Evolutionary conservation across 2,888 invertebrate species (phyloP), one percentile per base, ranked within the genome.

Genomic region (Mactromeris polynyma): DNA sequence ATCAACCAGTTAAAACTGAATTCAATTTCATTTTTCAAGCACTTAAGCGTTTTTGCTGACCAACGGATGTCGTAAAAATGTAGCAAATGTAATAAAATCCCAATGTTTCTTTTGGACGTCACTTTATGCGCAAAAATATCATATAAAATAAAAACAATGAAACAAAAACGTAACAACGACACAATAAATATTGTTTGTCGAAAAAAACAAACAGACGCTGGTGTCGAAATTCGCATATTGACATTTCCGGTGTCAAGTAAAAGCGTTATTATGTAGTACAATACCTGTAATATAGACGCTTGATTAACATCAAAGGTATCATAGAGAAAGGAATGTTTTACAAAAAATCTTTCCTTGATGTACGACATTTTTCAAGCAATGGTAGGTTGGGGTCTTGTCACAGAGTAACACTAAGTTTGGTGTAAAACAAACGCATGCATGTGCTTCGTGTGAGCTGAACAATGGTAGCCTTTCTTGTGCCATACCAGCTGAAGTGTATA

Each of bases 231-330:
- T 26, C 26, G 26, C 58, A 64, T 64, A 64, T 64, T 64, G 58
- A 64, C 58, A 64, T 64, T 64, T 64, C 58, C 58, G 26, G 58
- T 26, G 58, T 64, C 58, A 64, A n/a, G 26, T 64, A 64, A 64
- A 64, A 64, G 58, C n/a, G 26, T n/a, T 26, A 26, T 64, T 64
- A 6, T 64, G 2, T 64, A 11, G 26, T 64, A 64, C 4, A 64
- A 64, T 6, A 26, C 26, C n/a, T 26, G 58, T 64, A 26, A 64
- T 64, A 26, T 64, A 26, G 4, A n/a, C n/a, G 58, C 58, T 6
- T 64, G 58, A 64, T 26, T 64, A 64, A 64, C n/a, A 64, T 26
- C 58, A 64, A 64, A 64, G 58, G n/a, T 26, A 4, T 64, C 58
- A 26, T 0, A 6, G 19, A 6, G 58, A n/a, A n/a, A n/a, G 2